Base-by-base conservation (phyloP, 2,888 invertebrate species). In the Sesia bembeciformis region DNA sequence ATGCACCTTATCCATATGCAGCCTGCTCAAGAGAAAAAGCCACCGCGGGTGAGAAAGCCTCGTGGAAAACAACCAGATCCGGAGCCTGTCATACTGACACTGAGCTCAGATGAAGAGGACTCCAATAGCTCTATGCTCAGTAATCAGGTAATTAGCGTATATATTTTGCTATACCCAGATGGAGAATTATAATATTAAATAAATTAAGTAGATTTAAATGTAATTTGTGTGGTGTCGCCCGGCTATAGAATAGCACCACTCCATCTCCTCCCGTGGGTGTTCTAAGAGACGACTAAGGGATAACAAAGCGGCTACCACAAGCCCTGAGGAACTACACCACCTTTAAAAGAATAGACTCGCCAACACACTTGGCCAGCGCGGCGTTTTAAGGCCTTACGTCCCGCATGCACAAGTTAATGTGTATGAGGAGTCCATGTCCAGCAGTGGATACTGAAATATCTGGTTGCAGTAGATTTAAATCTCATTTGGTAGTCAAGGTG, bases 41-140 rank as follows among this genome's bases (percentile, higher is more conserved):
- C 80, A 43, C 54, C 82, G 4, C 78, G 84, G 68, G 81, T 90
- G n/a, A 86, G 91, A 60, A 91, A 91, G 54, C 86, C 90, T 0
- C 74, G 87, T 61, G 84, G 86, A 39, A 90, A 90, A 61, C 81
- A 88, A 60, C 90, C 91, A 1, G 94, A 92, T 57, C 90, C 90
- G 5, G 92, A 94, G 67, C 92, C 93, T 43, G 93, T 93, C 5
- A 92, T 94, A 66, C 82, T 94, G 57, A 92, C 93, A 8, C 81
- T 93, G 52, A 94, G 94, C 70, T 94, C 93, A 53, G 94, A 94
- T 67, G 94, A 94, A 61, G 94, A 93, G 62, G 93, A 90, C 62
- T 89, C 89, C n/a, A 90, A 90, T 64, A 90, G 90, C 67, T 90
- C 90, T 38, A 77, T 82, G 70, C 65, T 83, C 56, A 80, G 79